Percentiles rank a stretch among this genome's conserved stretches.
phyloP scores from a whole-genome alignment of 2,888 invertebrate genomes.

The Helleia helle region DNA sequence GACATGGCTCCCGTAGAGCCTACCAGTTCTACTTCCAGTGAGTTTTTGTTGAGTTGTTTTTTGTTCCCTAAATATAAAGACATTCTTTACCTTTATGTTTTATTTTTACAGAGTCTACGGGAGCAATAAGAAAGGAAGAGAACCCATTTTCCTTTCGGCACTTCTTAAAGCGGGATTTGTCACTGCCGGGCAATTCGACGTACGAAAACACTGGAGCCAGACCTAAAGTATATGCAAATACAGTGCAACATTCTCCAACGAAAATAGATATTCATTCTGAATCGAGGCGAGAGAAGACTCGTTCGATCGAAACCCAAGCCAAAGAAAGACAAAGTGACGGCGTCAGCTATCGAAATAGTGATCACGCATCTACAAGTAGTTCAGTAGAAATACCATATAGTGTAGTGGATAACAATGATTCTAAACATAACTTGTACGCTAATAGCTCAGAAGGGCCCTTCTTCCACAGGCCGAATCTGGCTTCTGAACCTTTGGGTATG shows the following conservation, averaged over 20 bases:
- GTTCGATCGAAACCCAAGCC: conserved; percentile 43
- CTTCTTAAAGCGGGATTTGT: conserved; percentile 81
- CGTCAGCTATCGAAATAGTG: conserved; percentile 42
- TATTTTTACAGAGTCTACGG: conserved; percentile 56
- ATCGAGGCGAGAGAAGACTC: conserved; percentile 46
- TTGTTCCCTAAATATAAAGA: conserved; percentile 57
- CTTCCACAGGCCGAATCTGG: conserved; percentile 58
- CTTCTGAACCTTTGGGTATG: conserved; percentile 64
- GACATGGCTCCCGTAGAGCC: conserved; percentile 46
- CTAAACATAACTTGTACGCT: conserved; percentile 64
- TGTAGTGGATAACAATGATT: conserved; percentile 62
- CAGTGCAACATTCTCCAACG: conserved; percentile 64
- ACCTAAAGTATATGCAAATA: conserved; percentile 79
- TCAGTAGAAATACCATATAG: conserved; percentile 64
- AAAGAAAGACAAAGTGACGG: conserved; percentile 49
- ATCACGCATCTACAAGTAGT: conserved; percentile 57
- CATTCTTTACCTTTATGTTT: conserved; percentile 34
- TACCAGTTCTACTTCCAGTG: conserved; percentile 58
- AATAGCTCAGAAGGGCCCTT: conserved; percentile 50
- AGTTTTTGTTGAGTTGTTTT: conserved; percentile 62
- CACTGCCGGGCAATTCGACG: conserved; percentile 67
- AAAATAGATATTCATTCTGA: conserved; percentile 49
- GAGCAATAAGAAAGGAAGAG: conserved; percentile 76
- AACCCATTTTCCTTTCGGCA: conserved; percentile 91
- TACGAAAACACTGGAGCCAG: conserved; percentile 83